phyloP scores from a whole-genome alignment of 2,888 invertebrate genomes.

The Hydrotaea cyrtoneurina region DNA sequence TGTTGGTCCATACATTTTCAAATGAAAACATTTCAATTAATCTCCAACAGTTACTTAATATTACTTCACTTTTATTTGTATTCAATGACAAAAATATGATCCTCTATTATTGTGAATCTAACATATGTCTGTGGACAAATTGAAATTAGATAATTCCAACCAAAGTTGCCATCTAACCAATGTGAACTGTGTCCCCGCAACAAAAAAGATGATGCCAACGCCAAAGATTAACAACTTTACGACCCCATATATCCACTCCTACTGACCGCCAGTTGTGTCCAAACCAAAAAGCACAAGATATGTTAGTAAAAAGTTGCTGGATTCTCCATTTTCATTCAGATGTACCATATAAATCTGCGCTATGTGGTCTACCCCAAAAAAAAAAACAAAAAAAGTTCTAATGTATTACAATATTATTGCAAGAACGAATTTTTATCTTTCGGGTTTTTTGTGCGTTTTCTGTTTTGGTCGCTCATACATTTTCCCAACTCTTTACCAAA shows the following conservation, averaged over 20 bases:
- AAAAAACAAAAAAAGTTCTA: background rate
- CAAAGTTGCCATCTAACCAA: too few relatives aligned
- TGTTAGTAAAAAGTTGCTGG: constrained; percentile 1
- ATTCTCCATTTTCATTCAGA: constrained; percentile 4
- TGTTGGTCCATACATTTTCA: too few relatives aligned
- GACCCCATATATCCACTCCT: background rate
- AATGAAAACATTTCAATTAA: too few relatives aligned
- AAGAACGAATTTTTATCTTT: background rate
- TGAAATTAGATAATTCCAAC: too few relatives aligned
- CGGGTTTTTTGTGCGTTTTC: background rate
- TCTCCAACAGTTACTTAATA: too few relatives aligned
- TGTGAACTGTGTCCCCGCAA: background rate
- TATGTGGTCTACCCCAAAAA: constrained; percentile 16
- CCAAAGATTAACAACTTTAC: background rate
- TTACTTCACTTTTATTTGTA: too few relatives aligned
- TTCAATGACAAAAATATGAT: too few relatives aligned
- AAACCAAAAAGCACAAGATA: constrained; percentile 7
- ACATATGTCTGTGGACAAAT: too few relatives aligned
- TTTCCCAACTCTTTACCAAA: constrained; percentile 19
- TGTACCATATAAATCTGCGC: constrained; percentile 29
- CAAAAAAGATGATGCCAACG: background rate
- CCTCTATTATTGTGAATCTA: too few relatives aligned
- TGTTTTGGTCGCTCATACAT: constrained; percentile 8
- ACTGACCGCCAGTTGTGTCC: background rate
- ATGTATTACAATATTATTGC: constrained; percentile 28